These are phyloP conservation scores for Sebastes paucispinis DNA, from an alignment of 2,797 vertebrate species.

Conservation along the genomic window DNA sequence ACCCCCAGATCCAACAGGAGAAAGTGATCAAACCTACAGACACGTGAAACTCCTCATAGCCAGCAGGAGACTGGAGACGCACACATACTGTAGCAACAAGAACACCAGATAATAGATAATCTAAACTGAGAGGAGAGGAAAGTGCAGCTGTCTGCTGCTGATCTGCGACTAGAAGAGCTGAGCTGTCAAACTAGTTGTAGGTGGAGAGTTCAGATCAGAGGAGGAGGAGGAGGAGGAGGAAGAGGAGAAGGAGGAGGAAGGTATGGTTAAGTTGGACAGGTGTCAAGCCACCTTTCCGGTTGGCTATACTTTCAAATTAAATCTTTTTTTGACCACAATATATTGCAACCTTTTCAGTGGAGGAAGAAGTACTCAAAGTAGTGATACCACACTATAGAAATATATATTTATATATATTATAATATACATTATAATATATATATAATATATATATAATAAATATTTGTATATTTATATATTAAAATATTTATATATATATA, in stretches of 20 bases:
- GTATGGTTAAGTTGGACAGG: constrained; percentile 37
- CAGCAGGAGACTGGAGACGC: constrained; percentile 37
- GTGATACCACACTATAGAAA: too few relatives aligned
- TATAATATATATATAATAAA: too few relatives aligned
- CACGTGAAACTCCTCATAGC: constrained; percentile 58
- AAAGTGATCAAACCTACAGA: constrained; percentile 48
- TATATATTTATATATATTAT: not conserved
- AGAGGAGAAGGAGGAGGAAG: constrained; percentile 40
- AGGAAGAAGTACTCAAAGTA: not conserved
- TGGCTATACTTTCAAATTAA: constrained; percentile 43
- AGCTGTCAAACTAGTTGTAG: constrained; percentile 82
- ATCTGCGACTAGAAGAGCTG: constrained; percentile 15
- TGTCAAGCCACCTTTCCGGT: constrained; percentile 34
- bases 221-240: constrained; percentile 61
- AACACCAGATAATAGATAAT: too few relatives aligned
- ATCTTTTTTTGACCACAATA: not conserved
- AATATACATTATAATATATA: too few relatives aligned
- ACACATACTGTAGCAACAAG: not conserved
- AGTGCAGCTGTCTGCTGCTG: constrained; percentile 9
- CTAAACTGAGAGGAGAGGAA: not conserved
- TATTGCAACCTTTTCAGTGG: not conserved
- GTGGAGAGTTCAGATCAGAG: constrained; percentile 49
- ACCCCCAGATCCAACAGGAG: not conserved
- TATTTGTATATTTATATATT: too few relatives aligned
- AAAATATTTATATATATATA: too few relatives aligned